A percentile compares a stretch with the other conserved stretches of the same genome.
Evolutionary conservation across 2,797 vertebrate genomes (phyloP).

Genomic region (Epinephelus awoara): DNA sequence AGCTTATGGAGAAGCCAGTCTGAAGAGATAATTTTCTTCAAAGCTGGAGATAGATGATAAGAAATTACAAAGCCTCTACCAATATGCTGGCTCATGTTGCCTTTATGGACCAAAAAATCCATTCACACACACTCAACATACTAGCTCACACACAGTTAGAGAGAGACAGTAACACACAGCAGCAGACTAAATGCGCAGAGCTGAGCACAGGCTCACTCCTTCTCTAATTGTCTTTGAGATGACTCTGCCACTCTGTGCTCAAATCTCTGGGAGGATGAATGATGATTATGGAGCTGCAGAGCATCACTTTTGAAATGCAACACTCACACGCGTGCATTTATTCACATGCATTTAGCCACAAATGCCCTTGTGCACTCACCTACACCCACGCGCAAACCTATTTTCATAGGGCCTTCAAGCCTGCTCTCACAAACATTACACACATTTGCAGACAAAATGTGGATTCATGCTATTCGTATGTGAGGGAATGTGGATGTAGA

Average conservation of each 20-base stretch:
- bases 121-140: conserved; percentile 27
- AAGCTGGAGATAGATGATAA: conserved; percentile 45
- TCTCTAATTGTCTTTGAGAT: conserved; percentile 67
- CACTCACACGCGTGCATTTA: conserved; percentile 59
- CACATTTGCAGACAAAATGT: conserved; percentile 8
- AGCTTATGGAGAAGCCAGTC: conserved; percentile 22
- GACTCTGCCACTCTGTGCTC: conserved; percentile 58
- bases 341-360: conserved; percentile 40
- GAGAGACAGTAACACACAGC: conserved; percentile 27
- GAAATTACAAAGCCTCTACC: conserved; percentile 31
- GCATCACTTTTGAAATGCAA: conserved; percentile 59
- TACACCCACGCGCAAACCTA: conserved; percentile 27
- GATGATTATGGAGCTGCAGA: conserved; percentile 63
- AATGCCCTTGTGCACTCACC: conserved; percentile 40
- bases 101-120: conserved; percentile 27
- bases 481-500: conserved; percentile 20
- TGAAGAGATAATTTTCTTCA: conserved; percentile 45
- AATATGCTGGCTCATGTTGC: conserved; percentile 41
- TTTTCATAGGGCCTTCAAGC: conserved; percentile 26
- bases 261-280: conserved; percentile 56
- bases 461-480: conserved; percentile 12
- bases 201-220: conserved; percentile 34
- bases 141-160: conserved; percentile 8
- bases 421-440: conserved; percentile 28
- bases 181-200: conserved; percentile 46